Percentiles rank a stretch among this genome's conserved stretches.
phyloP scores from a whole-genome alignment of 1,140 invertebrate genomes.

The Diabrotica undecimpunctata region DNA sequence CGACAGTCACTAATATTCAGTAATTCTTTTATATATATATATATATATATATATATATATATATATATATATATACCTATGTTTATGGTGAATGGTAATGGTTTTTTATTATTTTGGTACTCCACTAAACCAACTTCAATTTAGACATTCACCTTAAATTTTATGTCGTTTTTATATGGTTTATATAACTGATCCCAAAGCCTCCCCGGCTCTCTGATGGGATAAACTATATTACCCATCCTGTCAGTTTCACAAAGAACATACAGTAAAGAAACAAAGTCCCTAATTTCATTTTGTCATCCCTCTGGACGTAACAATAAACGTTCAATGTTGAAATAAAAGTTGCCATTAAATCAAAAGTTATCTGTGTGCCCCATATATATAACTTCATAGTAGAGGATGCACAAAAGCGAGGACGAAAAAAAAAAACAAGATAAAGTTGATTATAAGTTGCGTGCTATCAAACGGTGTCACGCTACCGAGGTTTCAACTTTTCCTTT shows the following conservation, averaged over 20 bases:
- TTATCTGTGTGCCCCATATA: background rate
- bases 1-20: too few species aligned
- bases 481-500: background rate
- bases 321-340: conserved; percentile 2
- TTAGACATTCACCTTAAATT: too few species aligned
- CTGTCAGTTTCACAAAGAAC: conserved; percentile 2
- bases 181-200: background rate
- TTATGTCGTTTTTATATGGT: background rate
- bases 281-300: conserved; percentile 2
- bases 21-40: too few species aligned
- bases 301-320: conserved; percentile 1
- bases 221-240: background rate
- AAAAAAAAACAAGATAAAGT: background rate
- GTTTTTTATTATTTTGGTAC: too few species aligned
- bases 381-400: background rate
- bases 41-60: too few species aligned
- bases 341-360: conserved; percentile 2
- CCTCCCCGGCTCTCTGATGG: background rate
- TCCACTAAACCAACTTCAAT: too few species aligned
- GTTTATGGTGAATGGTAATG: too few species aligned
- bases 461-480: conserved; percentile 1
- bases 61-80: too few species aligned
- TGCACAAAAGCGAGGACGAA: background rate
- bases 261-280: background rate
- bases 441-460: conserved; percentile 2